Base-by-base conservation (phyloP, 2,113 vertebrate species). In the Callipepla squamata region DNA sequence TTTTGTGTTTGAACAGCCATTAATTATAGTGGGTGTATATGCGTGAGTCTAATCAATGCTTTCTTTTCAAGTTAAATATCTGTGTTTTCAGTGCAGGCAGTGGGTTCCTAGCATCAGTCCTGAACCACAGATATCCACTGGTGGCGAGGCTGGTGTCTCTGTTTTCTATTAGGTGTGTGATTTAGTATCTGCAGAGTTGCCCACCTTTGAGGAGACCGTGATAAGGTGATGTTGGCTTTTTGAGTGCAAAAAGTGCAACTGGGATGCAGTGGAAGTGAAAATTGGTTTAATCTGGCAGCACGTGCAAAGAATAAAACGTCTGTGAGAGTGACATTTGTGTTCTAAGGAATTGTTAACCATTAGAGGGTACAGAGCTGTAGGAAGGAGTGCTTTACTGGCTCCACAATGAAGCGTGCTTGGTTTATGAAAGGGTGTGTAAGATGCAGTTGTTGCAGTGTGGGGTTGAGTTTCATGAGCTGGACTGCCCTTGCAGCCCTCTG, bases 301-400 rank as follows among this genome's bases (percentile, higher is more conserved):
- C 18, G 11, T 58, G 47, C 48, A 58, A 50, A 48, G 78, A 92
- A 19, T 48, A 26, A 67, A 86, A 55, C 0, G 0, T 2, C 51
- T 15, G 17, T 2, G 2, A 92, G 82, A 82, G 34, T 90, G 75
- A 95, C 87, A 67, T 89, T 72, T 91, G 59, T 72, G 25, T 53
- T 77, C 82, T 85, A 53, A 85, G 85, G 87, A 53, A 42, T 80
- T 83, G 76, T 26, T 69, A 7, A 10, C 69, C 40, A n/a, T 89
- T 66, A 68, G 28, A 66, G 79, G 66, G 76, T 62, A 45, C 85
- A 85, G 63, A 23, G 47, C 45, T 69, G 50, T 30, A 72, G 89
- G 70, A 85, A 34, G 40, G 25, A 72, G 28, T 55, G 20, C 48
- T 89, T 82, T 73, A 73, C 58, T 86, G 78, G 5, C 7, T 47